Evolutionary conservation across 2,888 invertebrate genomes (phyloP).

Genomic region (Oeneis ivallda): DNA sequence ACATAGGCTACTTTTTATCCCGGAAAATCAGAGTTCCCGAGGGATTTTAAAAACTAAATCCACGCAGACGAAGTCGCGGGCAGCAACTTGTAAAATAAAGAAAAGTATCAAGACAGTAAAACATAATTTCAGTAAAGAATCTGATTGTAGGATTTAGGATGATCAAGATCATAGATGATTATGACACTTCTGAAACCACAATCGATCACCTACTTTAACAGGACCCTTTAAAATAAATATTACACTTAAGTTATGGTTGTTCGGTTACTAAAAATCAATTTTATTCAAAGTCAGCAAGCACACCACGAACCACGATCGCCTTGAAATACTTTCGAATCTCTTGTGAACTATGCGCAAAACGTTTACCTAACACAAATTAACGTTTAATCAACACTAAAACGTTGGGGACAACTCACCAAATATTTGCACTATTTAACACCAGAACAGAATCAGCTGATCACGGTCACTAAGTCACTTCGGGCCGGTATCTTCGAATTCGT

Average conservation of each 20-base stretch:
- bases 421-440: constrained; percentile 44
- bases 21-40: no score
- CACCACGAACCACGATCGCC: constrained; percentile 70
- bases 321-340: constrained; percentile 80
- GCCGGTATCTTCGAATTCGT: constrained; percentile 43
- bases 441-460: constrained; percentile 47
- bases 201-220: background rate
- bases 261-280: constrained; percentile 36
- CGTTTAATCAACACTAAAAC: constrained; percentile 55
- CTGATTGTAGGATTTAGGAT: background rate
- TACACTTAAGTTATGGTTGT: constrained; percentile 21
- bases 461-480: constrained; percentile 45
- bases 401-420: constrained; percentile 61
- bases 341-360: constrained; percentile 73
- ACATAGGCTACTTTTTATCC: no score
- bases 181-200: background rate
- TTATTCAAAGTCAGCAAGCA: constrained; percentile 54
- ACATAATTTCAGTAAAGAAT: background rate
- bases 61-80: no score
- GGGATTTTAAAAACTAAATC: no score
- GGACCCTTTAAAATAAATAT: background rate
- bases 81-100: no score
- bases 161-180: background rate
- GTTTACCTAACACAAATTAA: constrained; percentile 66
- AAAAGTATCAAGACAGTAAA: background rate